Percentiles rank a stretch among this genome's conserved stretches.
Evolutionary conservation across 1,140 invertebrate species (phyloP).

Genomic region (Tigriopus japonicus): DNA sequence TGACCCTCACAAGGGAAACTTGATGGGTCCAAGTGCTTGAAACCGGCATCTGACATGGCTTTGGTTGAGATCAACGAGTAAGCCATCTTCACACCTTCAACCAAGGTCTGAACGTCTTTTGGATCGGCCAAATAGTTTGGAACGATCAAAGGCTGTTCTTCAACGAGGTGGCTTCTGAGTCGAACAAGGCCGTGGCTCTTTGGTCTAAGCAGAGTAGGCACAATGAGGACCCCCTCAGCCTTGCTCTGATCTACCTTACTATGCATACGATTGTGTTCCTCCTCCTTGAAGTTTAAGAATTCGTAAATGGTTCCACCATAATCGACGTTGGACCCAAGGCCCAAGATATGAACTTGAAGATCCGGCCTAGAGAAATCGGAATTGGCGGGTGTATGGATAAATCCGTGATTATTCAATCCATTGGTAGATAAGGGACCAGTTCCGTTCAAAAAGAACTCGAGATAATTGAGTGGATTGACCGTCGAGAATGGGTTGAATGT

Average conservation of each 20-base stretch:
- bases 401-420: not conserved
- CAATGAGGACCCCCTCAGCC: conserved; percentile 21
- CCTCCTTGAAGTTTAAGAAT: conserved; percentile 18
- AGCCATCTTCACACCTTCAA: conserved; percentile 37
- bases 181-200: conserved; percentile 31
- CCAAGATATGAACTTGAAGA: conserved; percentile 18
- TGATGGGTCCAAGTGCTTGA: conserved; percentile 31
- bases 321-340: conserved; percentile 20
- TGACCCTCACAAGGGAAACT: conserved; percentile 53
- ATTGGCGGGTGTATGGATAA: no score
- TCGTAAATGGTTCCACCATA: conserved; percentile 17
- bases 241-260: not conserved
- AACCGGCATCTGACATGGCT: not conserved
- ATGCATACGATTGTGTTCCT: conserved; percentile 15
- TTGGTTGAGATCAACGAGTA: not conserved
- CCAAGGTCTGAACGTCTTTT: conserved; percentile 46
- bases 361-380: no score
- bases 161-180: conserved; percentile 50
- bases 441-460: not conserved
- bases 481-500: conserved; percentile 1
- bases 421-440: not conserved
- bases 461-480: not conserved
- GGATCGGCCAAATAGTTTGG: conserved; percentile 59
- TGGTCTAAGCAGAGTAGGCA: conserved; percentile 22
- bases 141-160: conserved; percentile 55